phyloP scores from a whole-genome alignment of 2,113 vertebrate genomes.

The Thalassarche chlororhynchos region DNA sequence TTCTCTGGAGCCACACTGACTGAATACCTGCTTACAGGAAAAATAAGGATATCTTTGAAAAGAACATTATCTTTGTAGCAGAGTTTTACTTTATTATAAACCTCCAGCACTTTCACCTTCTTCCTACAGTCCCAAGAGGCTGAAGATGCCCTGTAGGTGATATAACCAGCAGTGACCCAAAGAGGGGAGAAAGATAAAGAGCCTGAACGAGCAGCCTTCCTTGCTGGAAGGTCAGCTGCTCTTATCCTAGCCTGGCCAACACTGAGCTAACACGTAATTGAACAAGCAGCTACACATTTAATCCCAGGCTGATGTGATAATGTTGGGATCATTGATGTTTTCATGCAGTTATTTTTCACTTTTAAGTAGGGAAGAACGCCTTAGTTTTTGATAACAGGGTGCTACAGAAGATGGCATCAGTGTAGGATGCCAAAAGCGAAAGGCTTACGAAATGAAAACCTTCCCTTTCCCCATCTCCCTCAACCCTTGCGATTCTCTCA shows the following conservation, averaged over 20 bases:
- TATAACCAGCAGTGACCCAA: not conserved
- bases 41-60: not conserved
- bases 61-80: not conserved
- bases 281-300: not conserved
- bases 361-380: not conserved
- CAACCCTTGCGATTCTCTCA: constrained; percentile 22
- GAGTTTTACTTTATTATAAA: constrained; percentile 2
- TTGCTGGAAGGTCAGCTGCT: not conserved
- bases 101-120: not conserved
- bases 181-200: not conserved
- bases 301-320: not conserved
- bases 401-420: not conserved
- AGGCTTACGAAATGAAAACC: not conserved
- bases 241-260: not conserved
- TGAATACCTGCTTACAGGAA: not conserved
- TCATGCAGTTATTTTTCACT: not conserved
- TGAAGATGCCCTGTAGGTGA: not conserved
- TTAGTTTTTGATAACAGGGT: not conserved
- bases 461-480: not conserved
- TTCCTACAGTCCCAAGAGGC: constrained; percentile 16
- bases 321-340: not conserved
- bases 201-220: not conserved
- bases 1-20: not conserved
- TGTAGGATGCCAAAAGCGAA: not conserved
- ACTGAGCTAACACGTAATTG: not conserved